A percentile compares a stretch with the other conserved stretches of the same genome.
Conservation (phyloP, 2,797 vertebrate genomes). For the Bufotes viridis region DNA sequence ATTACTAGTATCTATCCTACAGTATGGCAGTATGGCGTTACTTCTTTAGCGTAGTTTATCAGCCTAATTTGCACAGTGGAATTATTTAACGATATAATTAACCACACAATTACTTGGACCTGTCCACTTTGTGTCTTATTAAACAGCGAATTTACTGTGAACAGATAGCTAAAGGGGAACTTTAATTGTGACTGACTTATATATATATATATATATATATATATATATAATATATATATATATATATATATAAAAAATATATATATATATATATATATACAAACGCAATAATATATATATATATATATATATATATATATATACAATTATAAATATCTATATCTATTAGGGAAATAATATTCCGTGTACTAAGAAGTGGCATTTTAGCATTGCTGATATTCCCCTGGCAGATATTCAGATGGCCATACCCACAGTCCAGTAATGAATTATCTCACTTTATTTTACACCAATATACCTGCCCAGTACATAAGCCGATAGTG, state of each 20-base stretch:
- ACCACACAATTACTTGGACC: not conserved
- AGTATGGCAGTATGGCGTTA: too few species aligned
- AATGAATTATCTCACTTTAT: constrained; percentile 24
- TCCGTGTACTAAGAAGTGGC: too few species aligned
- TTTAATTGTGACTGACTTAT: not conserved
- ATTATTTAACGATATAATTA: not conserved
- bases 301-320: too few species aligned
- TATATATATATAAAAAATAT: too few species aligned
- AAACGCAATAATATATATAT: too few species aligned
- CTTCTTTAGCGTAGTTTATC: too few species aligned
- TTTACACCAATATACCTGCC: not conserved
- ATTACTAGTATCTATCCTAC: too few species aligned
- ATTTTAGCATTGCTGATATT: not conserved
- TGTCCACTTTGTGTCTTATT: not conserved
- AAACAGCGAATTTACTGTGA: not conserved
- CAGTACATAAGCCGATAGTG: not conserved
- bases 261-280: too few species aligned
- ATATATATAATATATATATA: too few species aligned
- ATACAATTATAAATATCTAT: too few species aligned
- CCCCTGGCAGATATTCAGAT: constrained; percentile 13
- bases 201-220: not conserved
- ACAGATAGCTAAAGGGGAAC: not conserved
- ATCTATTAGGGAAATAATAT: too few species aligned
- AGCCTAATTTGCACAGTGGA: not conserved
- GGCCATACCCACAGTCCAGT: not conserved